Base-by-base conservation (phyloP, 2,797 vertebrate species). In the Sebastes kiyomatsui region DNA sequence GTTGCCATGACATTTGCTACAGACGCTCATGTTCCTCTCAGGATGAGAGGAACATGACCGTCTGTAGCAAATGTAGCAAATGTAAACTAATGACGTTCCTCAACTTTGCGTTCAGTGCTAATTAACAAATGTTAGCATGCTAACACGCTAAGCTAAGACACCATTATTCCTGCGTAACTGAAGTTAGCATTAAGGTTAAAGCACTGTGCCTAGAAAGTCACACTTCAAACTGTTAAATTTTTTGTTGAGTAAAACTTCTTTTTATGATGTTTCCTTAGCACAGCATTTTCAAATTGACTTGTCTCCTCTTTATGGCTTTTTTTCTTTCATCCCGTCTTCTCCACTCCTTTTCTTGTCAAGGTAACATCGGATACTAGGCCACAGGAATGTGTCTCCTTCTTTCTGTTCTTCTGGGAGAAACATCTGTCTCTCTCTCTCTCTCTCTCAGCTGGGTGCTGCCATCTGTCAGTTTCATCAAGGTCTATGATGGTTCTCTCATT, bases 401-500 rank as follows among this genome's bases (percentile, higher is more conserved):
- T 35, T 65, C 42, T 11, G 16, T 60, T 38, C 75, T 70, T 64
- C 59, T 20, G 18, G 72, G 54, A 28, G 33, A 75, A 58, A 62
- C 75, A n/a, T 62, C 27, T 59, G 12, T 79, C 67, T 60, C 67
- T 60, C 49, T 54, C 58, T 54, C 58, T 58, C 5, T 59, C 11
- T 67, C 62, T 1, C 69, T 59, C 55, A 76, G 66, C 80, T 79
- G 81, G 75, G 30, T 8, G 69, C 66, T 70, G 77, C 58, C 89
- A 86, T 79, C 81, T 87, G 77, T 79, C 85, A 73, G 28, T 87
- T 75, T 66, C 35, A 2, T 64, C 83, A 56, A 49, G 30, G 49
- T 64, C 61, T 42, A 16, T 67, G 73, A 84, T 75, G 79, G 33
- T 38, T 87, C 86, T 70, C 75, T 82, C 68, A 55, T 90, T 87